Percentiles rank a stretch among this genome's conserved stretches.
These are phyloP conservation scores for Catocala sponsa DNA, from an alignment of 2,888 invertebrate genomes.

Conservation along the genomic window DNA sequence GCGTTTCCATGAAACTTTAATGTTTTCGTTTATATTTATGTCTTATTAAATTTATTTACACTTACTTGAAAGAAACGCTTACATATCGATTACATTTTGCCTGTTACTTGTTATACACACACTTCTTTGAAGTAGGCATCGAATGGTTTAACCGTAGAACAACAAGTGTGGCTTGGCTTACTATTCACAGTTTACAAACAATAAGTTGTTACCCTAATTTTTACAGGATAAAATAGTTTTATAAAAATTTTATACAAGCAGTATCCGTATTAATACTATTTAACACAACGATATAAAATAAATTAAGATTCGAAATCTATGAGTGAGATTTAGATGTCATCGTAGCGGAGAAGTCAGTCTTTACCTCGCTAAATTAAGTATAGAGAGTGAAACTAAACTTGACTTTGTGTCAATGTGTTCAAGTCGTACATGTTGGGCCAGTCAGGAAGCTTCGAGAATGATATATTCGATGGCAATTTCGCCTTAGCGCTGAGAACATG, in stretches of 20 bases:
- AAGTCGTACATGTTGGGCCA: conserved; percentile 62
- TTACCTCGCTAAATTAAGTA: conserved; percentile 80
- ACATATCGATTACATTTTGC: conserved; percentile 55
- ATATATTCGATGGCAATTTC: conserved; percentile 54
- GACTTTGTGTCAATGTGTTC: conserved; percentile 69
- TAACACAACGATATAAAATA: conserved; percentile 45
- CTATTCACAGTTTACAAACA: conserved; percentile 56
- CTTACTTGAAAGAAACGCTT: conserved; percentile 57
- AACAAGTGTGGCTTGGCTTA: conserved; percentile 45
- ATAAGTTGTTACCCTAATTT: conserved; percentile 53
- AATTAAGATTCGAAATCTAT: conserved; percentile 50
- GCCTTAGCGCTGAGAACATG: conserved; percentile 36
- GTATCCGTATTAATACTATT: conserved; percentile 54
- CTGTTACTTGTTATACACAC: conserved; percentile 54
- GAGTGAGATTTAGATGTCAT: conserved; percentile 57
- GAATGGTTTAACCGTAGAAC: conserved; percentile 59
- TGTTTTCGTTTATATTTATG: conserved; percentile 60
- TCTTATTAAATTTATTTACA: conserved; percentile 71
- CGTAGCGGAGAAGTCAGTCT: conserved; percentile 82
- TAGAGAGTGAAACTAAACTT: conserved; percentile 71
- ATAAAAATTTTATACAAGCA: conserved; percentile 69
- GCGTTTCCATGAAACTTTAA: conserved; percentile 83
- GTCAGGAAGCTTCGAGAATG: conserved; percentile 63
- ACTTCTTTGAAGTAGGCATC: conserved; percentile 77
- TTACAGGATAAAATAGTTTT: conserved; percentile 70